phyloP scores from a whole-genome alignment of 2,888 invertebrate genomes.

The Erebia aethiops region DNA sequence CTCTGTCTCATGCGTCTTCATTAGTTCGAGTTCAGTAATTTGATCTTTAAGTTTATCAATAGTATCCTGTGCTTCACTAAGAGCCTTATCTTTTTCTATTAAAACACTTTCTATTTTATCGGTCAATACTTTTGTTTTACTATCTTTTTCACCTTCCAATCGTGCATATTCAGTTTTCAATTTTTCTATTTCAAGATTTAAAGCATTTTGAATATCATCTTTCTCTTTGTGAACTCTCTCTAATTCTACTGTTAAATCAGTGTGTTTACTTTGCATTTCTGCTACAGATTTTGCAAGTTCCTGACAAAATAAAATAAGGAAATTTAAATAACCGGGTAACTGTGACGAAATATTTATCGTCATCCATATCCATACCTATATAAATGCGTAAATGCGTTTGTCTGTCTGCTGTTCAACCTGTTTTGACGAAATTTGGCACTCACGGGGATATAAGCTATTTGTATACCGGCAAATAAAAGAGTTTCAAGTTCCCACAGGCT shows the following conservation, averaged over 20 bases:
- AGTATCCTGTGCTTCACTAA: conserved; percentile 48
- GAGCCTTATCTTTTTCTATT: conserved; percentile 50
- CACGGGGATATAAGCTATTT: too few species aligned
- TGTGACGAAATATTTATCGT: conserved; percentile 18
- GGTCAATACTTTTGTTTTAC: conserved; percentile 54
- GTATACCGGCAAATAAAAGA: too few species aligned
- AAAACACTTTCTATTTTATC: conserved; percentile 52
- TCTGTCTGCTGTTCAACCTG: too few species aligned
- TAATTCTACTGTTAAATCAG: conserved; percentile 45
- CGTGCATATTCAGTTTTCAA: conserved; percentile 51
- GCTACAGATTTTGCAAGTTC: conserved; percentile 56
- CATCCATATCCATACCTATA: neutral
- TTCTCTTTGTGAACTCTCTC: conserved; percentile 48
- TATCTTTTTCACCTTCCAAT: conserved; percentile 51
- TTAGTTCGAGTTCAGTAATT: conserved; percentile 52
- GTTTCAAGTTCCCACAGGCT: too few species aligned
- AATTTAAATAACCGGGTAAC: conserved; percentile 35
- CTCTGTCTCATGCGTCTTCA: conserved; percentile 59
- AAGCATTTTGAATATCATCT: conserved; percentile 45
- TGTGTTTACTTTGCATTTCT: conserved; percentile 49
- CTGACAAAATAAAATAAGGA: conserved; percentile 51
- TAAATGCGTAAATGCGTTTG: neutral
- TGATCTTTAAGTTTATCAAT: conserved; percentile 52
- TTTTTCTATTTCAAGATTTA: conserved; percentile 52
- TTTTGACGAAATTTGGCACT: too few species aligned